phyloP scores from a whole-genome alignment of 2,113 vertebrate species.

The Glareola pratincola region DNA sequence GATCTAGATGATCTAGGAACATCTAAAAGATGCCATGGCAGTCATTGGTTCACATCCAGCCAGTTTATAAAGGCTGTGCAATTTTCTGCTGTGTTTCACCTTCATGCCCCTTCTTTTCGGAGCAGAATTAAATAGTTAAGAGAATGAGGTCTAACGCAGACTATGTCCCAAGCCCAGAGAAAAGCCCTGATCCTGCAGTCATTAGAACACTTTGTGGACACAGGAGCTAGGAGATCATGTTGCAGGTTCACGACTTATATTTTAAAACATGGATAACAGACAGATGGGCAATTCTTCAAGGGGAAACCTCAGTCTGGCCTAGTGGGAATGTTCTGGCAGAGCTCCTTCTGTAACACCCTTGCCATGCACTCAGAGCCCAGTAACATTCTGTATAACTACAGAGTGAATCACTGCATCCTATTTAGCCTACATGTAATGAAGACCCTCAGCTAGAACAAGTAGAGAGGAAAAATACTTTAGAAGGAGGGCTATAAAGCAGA shows the following conservation, averaged over 20 bases:
- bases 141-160: not conserved
- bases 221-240: conserved; percentile 28
- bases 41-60: not conserved
- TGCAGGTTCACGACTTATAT: conserved; percentile 13
- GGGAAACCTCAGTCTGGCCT: conserved; percentile 49
- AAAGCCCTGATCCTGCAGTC: not conserved
- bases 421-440: conserved; percentile 33
- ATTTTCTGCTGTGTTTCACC: not conserved
- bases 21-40: not conserved
- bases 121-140: not conserved
- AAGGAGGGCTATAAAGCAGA: not conserved
- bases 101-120: not conserved
- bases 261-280: conserved; percentile 40
- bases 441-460: not conserved
- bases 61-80: not conserved
- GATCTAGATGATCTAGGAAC: not conserved
- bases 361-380: not conserved
- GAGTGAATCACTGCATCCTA: conserved; percentile 45
- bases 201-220: not conserved
- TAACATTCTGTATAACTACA: conserved; percentile 30
- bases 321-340: conserved; percentile 58
- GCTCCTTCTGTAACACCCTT: not conserved
- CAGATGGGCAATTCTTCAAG: conserved; percentile 51
- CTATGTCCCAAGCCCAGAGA: not conserved
- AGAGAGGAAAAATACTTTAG: not conserved